These are phyloP conservation scores for Bos javanicus DNA, from an alignment of 2,113 vertebrate genomes.

Conservation along the genomic window DNA sequence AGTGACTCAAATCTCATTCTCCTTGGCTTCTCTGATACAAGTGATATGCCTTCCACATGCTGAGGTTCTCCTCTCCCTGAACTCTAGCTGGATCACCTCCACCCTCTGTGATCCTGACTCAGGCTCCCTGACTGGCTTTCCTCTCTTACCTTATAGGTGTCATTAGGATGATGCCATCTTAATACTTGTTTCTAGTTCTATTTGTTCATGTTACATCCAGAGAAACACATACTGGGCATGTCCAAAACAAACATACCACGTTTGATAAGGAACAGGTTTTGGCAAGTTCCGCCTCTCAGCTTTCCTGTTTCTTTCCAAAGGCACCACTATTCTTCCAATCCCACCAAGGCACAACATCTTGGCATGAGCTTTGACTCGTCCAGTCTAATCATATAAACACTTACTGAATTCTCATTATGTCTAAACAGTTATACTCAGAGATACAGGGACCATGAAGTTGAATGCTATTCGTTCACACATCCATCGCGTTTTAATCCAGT, in stretches of 20 bases:
- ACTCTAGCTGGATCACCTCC: neutral
- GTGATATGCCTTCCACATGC: neutral
- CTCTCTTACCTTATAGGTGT: neutral
- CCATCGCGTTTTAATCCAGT: neutral
- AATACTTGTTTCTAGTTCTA: neutral
- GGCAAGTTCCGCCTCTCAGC: neutral
- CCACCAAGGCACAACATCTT: neutral
- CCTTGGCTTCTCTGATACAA: neutral
- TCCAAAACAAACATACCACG: neutral
- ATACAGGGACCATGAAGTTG: neutral
- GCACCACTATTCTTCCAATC: neutral
- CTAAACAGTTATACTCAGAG: neutral
- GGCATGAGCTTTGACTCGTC: neutral
- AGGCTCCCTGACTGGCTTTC: neutral
- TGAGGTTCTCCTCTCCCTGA: neutral
- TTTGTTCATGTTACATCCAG: neutral
- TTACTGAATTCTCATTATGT: neutral
- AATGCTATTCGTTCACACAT: neutral
- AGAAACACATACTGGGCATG: neutral
- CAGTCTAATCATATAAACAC: neutral
- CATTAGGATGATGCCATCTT: neutral
- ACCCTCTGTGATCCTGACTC: neutral
- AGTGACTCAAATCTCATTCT: neutral
- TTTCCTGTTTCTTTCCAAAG: neutral
- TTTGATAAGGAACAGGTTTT: neutral